Percentiles rank a stretch among this genome's conserved stretches.
These are phyloP conservation scores for Ctenoplectra terminalis DNA, from an alignment of 1,140 invertebrate genomes.

Conservation along the genomic window DNA sequence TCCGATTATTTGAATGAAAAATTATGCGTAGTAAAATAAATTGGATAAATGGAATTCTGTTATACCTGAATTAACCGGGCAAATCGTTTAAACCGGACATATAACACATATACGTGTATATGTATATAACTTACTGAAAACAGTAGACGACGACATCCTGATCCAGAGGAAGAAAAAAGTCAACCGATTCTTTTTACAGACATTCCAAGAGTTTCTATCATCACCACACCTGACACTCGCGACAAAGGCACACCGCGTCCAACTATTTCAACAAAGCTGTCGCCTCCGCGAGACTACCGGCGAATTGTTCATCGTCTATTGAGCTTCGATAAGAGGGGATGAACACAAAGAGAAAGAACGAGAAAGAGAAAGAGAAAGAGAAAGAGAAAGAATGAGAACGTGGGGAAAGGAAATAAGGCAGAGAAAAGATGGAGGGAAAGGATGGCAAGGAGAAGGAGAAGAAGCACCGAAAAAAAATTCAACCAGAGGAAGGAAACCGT, in stretches of 20 bases:
- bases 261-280: conserved; percentile 60
- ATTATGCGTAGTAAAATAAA: too few species aligned
- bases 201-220: conserved; percentile 54
- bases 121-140: conserved; percentile 65
- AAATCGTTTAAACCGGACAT: too few species aligned
- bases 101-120: too few species aligned
- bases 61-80: too few species aligned
- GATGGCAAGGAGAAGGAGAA: conserved; percentile 11
- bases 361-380: not conserved
- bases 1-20: too few species aligned
- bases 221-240: conserved; percentile 26
- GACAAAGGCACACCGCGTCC: conserved; percentile 21
- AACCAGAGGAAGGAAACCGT: conserved; percentile 9
- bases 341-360: not conserved
- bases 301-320: conserved; percentile 58
- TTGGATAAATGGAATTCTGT: too few species aligned
- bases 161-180: conserved; percentile 25
- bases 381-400: not conserved
- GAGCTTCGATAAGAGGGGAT: not conserved
- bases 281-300: conserved; percentile 27
- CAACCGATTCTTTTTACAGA: conserved; percentile 38
- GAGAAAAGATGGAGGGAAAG: conserved; percentile 20
- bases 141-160: conserved; percentile 50
- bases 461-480: not conserved
- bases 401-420: too few species aligned